Percentiles rank a stretch among this genome's conserved stretches.
Evolutionary conservation across 2,888 invertebrate genomes (phyloP).

Genomic region (Callyntrura sp.): DNA sequence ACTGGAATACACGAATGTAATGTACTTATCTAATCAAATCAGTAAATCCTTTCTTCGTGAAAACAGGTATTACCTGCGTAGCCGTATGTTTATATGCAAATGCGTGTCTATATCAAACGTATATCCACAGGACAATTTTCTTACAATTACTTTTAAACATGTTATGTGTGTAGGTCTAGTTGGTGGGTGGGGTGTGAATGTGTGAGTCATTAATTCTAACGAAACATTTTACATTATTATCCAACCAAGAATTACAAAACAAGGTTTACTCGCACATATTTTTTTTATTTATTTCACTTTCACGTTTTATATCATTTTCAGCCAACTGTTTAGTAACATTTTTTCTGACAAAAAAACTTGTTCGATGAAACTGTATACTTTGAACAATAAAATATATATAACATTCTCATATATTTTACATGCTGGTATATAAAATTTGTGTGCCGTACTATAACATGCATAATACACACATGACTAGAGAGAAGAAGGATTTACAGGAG

Average conservation of each 20-base stretch:
- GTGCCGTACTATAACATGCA: slow-evolving; percentile 15
- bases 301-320: slow-evolving; percentile 46
- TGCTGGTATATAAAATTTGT: no score
- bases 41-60: not conserved
- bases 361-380: slow-evolving; percentile 28
- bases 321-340: not conserved
- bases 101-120: no score
- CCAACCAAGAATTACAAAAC: slow-evolving; percentile 43
- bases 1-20: no score
- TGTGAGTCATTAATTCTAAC: slow-evolving; percentile 55
- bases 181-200: slow-evolving; percentile 60
- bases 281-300: slow-evolving; percentile 59
- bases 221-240: slow-evolving; percentile 32
- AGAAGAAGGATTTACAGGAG: slow-evolving; percentile 47
- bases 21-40: slow-evolving; percentile 43
- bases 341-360: slow-evolving; percentile 44
- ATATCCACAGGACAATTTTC: slow-evolving; percentile 26
- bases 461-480: not conserved
- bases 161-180: not conserved
- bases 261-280: slow-evolving; percentile 55
- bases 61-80: not conserved
- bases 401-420: no score
- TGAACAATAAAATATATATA: no score
- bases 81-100: no score
- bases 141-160: not conserved